Conservation (phyloP, 1,140 invertebrate species). For the Drosophila pachea region DNA sequence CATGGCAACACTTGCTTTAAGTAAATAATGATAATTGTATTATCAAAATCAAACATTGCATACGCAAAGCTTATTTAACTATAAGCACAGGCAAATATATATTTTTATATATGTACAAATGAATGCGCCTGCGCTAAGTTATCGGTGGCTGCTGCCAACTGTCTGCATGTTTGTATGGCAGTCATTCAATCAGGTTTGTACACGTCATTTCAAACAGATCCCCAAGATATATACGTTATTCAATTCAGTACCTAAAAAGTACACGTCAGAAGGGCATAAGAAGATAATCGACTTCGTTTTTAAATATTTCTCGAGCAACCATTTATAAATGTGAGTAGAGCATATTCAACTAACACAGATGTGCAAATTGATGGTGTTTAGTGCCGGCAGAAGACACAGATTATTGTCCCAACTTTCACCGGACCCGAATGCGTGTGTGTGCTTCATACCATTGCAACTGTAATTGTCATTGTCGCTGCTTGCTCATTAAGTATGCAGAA, state of each 20-base stretch:
- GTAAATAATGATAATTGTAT: conserved; percentile 16
- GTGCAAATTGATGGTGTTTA: conserved; percentile 39
- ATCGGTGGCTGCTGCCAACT: conserved; percentile 7
- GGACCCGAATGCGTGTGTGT: conserved; percentile 1
- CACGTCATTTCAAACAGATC: conserved; percentile 63
- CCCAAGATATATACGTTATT: conserved; percentile 28
- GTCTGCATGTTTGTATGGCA: conserved; percentile 15
- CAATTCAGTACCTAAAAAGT: conserved; percentile 12
- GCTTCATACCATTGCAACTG: conserved; percentile 10
- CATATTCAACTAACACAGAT: conserved; percentile 39
- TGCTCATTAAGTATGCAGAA: conserved; percentile 29
- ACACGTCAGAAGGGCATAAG: conserved; percentile 32
- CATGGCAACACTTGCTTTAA: conserved; percentile 29
- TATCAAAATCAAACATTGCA: conserved; percentile 6
- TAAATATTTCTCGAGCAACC: not conserved
- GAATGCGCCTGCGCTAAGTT: conserved; percentile 55
- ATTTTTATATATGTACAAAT: conserved; percentile 1
- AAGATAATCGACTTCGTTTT: conserved; percentile 1
- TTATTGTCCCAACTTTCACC: conserved; percentile 51
- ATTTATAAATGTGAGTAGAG: conserved; percentile 8
- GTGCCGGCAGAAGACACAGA: conserved; percentile 18
- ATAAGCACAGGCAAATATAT: not conserved
- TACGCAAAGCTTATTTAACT: conserved; percentile 29
- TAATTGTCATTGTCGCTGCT: conserved; percentile 3
- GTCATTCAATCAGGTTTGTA: conserved; percentile 62